Percentiles rank a stretch among this genome's conserved stretches.
Evolutionary conservation across 2,113 vertebrate genomes (phyloP).

Genomic region (Gracilinanus agilis): DNA sequence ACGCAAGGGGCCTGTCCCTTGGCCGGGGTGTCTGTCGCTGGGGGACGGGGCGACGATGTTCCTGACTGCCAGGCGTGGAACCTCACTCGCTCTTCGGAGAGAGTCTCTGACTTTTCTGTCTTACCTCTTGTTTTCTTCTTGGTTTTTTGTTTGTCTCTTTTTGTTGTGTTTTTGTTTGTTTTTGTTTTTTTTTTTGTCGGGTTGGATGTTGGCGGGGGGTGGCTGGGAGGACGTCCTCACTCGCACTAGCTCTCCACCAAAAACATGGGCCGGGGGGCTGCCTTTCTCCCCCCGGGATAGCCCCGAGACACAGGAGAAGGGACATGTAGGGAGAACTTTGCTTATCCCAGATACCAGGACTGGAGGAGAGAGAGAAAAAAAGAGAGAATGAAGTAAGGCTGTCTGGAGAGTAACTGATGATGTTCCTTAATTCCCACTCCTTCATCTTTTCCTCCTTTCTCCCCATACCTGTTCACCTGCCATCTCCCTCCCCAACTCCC

Average conservation of each 20-base stretch:
- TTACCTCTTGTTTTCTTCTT: conserved; percentile 53
- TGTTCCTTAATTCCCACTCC: fast-evolving
- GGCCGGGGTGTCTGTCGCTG: conserved; percentile 7
- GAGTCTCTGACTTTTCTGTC: conserved; percentile 50
- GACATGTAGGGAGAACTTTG: conserved; percentile 78
- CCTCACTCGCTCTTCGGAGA: neutral
- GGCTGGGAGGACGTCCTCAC: conserved; percentile 45
- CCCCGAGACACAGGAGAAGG: conserved; percentile 80
- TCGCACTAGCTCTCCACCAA: conserved; percentile 71
- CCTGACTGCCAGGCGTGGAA: conserved; percentile 59
- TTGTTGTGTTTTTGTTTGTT: conserved; percentile 58
- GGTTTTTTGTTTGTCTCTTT: neutral
- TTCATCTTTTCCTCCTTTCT: fast-evolving
- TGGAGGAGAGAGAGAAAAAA: conserved; percentile 67
- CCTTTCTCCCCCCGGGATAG: conserved; percentile 75
- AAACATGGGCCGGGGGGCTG: conserved; percentile 75
- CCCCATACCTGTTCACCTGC: neutral
- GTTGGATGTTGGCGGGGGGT: conserved; percentile 48
- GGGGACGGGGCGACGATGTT: conserved; percentile 70
- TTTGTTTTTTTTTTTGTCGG: conserved; percentile 49
- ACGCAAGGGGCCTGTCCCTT: neutral
- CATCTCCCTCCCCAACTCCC: neutral
- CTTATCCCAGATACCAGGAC: conserved; percentile 98
- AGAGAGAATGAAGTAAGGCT: conserved; percentile 43
- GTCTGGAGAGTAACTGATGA: neutral